phyloP scores from a whole-genome alignment of 2,888 invertebrate genomes.

The Oligia fasciuncula region DNA sequence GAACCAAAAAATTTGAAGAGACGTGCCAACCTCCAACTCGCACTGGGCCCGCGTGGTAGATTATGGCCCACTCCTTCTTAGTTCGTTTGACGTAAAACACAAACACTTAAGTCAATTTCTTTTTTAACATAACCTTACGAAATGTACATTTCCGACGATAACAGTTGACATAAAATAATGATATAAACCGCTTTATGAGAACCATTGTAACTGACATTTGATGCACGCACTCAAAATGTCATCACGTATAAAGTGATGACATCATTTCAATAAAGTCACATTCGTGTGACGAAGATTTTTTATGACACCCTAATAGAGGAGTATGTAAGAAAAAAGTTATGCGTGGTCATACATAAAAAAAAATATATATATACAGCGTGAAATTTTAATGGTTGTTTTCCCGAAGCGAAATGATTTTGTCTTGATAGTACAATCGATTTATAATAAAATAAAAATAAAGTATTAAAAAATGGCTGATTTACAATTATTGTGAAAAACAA shows the following conservation, averaged over 20 bases:
- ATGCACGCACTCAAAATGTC: conserved; percentile 25
- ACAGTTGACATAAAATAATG: conserved; percentile 17
- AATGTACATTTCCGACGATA: background rate
- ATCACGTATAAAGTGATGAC: conserved; percentile 18
- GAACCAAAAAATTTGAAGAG: background rate
- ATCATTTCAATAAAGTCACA: conserved; percentile 24
- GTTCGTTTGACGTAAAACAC: background rate
- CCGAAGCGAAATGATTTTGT: too few relatives aligned
- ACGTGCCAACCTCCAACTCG: background rate
- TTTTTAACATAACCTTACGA: background rate
- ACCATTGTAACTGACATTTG: conserved; percentile 36
- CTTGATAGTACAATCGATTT: too few relatives aligned
- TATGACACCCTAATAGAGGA: background rate
- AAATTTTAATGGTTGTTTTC: too few relatives aligned
- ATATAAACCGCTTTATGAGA: conserved; percentile 14
- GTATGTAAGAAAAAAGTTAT: too few relatives aligned
- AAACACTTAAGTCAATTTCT: background rate
- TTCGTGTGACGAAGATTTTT: conserved; percentile 16
- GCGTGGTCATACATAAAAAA: too few relatives aligned
- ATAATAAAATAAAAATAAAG: too few relatives aligned
- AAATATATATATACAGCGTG: too few relatives aligned
- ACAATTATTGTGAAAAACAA: too few relatives aligned
- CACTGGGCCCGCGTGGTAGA: background rate
- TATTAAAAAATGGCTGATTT: too few relatives aligned
- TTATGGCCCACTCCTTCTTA: background rate